Evolutionary conservation across 1,140 invertebrate species (phyloP), one percentile per base, ranked within the genome.

Genomic region (Apis cerana): DNA sequence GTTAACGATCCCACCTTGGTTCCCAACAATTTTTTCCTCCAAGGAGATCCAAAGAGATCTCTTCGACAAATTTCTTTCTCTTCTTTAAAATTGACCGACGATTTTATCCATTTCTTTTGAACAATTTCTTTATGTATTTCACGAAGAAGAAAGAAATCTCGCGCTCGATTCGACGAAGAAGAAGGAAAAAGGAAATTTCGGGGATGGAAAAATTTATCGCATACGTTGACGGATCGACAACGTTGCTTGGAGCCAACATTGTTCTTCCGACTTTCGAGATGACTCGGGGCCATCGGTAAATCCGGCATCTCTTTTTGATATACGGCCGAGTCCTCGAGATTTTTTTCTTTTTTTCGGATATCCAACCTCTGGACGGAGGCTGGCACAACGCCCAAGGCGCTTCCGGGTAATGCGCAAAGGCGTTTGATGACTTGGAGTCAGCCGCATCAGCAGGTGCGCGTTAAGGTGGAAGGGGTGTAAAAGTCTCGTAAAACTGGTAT

Each of bases 381-480:
- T 76, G 80, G 80, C 80, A 13, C 43, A 21, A 76, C 72, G 72
- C 80, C 80, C 80, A 69, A 82, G 80, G 67, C 69, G 59, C 68
- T 83, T 83, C 82, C 82, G 82, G 82, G 82, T 83, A 67, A 80
- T 64, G 76, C 58, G 77, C 76, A 72, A 65, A 72, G 52, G 75
- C 65, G n/a, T 70, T 76, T 76, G 80, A 82, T 54, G 80, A 82
- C 80, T 82, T 61, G 19, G 72, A 82, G 80, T 82, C 80, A 76
- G 23, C 19, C 23, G 56, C 64, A 67, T 78, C 67, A 50, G 52
- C 75, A 78, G 75, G 82, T 69, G 70, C 10, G 15, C 33, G 33
- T 43, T 19, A 33, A 64, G 62, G 27, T 64, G 27, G 27, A 61
- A 74, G 70, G 23, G 80, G 54, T 61, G 67, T 82, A 82, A 75